These are phyloP conservation scores for Vanessa tameamea DNA, from an alignment of 1,140 invertebrate genomes.

Conservation along the genomic window DNA sequence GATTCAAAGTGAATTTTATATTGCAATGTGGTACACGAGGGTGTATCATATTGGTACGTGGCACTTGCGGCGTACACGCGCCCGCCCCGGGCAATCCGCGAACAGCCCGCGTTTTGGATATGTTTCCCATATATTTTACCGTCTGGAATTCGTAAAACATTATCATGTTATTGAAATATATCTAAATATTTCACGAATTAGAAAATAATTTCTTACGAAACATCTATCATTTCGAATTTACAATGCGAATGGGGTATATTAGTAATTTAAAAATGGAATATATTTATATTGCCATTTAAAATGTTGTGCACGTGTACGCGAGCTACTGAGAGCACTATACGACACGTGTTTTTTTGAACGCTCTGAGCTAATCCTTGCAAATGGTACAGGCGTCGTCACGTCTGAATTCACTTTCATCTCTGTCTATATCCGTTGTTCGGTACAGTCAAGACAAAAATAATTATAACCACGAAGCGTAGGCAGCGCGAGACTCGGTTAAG, in stretches of 20 bases:
- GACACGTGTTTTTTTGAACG: constrained; percentile 43
- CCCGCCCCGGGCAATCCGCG: constrained; percentile 27
- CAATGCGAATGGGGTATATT: not conserved
- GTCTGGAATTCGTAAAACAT: constrained; percentile 18
- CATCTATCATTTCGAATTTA: not conserved
- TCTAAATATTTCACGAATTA: constrained; percentile 3
- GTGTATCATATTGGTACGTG: constrained; percentile 18
- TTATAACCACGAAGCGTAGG: constrained; percentile 63
- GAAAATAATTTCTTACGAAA: not conserved
- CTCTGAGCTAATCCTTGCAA: constrained; percentile 65
- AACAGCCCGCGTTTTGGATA: constrained; percentile 31
- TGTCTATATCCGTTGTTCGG: constrained; percentile 48
- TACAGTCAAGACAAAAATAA: constrained; percentile 71
- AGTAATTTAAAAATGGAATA: not conserved
- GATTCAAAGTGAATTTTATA: constrained; percentile 24
- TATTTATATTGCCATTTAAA: not conserved
- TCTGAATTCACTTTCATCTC: constrained; percentile 76
- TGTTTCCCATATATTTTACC: constrained; percentile 32
- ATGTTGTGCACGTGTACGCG: not conserved
- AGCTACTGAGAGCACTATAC: constrained; percentile 1
- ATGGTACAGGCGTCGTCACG: constrained; percentile 61
- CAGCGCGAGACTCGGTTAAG: constrained; percentile 69
- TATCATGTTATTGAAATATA: constrained; percentile 17
- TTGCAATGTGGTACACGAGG: constrained; percentile 30
- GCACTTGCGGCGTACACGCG: constrained; percentile 55